Percentiles rank a stretch among this genome's conserved stretches.
Evolutionary conservation across 2,113 vertebrate species (phyloP).

Genomic region (Istiophorus platypterus): DNA sequence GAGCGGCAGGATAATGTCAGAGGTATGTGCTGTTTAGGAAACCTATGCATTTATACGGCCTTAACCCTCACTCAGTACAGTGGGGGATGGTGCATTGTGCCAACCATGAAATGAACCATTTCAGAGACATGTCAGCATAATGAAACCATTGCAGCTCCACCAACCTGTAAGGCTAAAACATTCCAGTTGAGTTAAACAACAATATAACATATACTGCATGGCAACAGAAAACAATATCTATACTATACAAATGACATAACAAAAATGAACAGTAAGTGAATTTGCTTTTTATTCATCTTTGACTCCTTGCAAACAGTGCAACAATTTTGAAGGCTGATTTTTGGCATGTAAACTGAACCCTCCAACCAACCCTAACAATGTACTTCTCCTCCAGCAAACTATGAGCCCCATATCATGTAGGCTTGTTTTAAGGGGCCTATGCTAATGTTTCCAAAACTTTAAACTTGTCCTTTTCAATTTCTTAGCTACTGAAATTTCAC

Average conservation of each 20-base stretch:
- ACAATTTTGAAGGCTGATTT: neutral
- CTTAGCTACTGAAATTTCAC: too few species aligned
- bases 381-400: neutral
- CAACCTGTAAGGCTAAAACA: constrained; percentile 51
- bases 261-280: neutral
- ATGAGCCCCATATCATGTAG: neutral
- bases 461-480: too few species aligned
- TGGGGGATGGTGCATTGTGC: constrained; percentile 56
- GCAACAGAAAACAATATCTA: neutral
- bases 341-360: neutral
- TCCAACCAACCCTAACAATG: neutral
- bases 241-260: neutral
- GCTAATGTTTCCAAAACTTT: neutral
- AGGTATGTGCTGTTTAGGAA: constrained; percentile 62
- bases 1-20: constrained; percentile 55
- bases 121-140: constrained; percentile 56
- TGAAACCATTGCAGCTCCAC: constrained; percentile 35
- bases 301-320: neutral
- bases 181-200: constrained; percentile 31
- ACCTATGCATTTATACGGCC: constrained; percentile 67
- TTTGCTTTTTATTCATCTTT: neutral
- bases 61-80: constrained; percentile 51
- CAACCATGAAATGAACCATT: constrained; percentile 78
- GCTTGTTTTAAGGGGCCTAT: neutral
- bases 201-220: constrained; percentile 8